A percentile compares a stretch with the other conserved stretches of the same genome.
These are phyloP conservation scores for Nycticebus coucang DNA, from an alignment of 2,113 vertebrate species.

Conservation along the genomic window DNA sequence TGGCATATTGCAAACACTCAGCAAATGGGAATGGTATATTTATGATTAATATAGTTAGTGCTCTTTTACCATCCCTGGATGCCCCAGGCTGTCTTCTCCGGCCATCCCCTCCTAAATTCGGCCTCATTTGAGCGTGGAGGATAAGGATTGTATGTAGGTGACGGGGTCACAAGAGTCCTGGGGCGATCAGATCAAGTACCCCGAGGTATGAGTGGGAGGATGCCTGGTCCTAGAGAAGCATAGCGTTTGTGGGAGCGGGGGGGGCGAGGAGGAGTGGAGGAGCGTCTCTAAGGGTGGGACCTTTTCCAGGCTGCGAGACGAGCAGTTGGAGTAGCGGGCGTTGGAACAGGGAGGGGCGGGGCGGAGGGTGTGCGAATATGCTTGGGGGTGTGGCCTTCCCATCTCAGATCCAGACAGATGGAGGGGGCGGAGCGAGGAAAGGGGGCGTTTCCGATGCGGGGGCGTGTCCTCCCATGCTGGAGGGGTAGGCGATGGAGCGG, in stretches of 20 bases:
- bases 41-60: not conserved
- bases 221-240: rapidly evolving
- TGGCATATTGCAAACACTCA: not conserved
- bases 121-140: not conserved
- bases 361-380: slow-evolving; percentile 65
- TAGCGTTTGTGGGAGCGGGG: not conserved
- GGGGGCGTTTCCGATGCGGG: not conserved
- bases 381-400: slow-evolving; percentile 76
- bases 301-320: not conserved
- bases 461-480: not conserved
- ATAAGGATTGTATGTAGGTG: not conserved
- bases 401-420: not conserved
- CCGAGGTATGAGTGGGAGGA: not conserved
- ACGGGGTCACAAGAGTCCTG: not conserved
- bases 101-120: not conserved
- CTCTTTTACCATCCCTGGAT: not conserved
- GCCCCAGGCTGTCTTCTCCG: not conserved
- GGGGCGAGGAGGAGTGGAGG: not conserved
- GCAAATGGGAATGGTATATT: not conserved
- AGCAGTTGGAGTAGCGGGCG: slow-evolving; percentile 5
- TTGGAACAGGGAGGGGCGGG: slow-evolving; percentile 42
- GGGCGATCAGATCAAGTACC: not conserved
- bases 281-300: not conserved
- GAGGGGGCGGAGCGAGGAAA: not conserved
- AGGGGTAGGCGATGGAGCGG: not conserved